phyloP scores from a whole-genome alignment of 2,113 vertebrate species.

The Catharus bicknelli region DNA sequence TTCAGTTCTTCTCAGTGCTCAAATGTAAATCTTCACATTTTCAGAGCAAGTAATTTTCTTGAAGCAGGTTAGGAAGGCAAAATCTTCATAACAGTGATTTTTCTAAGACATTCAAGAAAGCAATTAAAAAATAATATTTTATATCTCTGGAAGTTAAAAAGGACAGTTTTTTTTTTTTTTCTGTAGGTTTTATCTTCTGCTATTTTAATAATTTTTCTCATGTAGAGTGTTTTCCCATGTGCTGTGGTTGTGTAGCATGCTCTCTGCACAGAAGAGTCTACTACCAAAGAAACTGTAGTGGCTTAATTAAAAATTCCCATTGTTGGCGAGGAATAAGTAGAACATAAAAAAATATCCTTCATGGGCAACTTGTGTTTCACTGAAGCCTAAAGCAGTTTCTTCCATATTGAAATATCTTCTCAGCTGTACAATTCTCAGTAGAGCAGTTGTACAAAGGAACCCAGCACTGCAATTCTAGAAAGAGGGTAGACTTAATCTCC shows the following conservation, averaged over 20 bases:
- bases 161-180: neutral
- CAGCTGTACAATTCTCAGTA: neutral
- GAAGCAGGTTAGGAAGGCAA: neutral
- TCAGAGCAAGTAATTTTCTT: neutral
- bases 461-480: neutral
- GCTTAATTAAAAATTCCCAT: neutral
- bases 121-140: neutral
- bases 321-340: neutral
- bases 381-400: neutral
- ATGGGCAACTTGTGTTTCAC: neutral
- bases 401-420: neutral
- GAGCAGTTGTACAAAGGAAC: neutral
- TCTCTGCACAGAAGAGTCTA: neutral
- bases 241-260: neutral
- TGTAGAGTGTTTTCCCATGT: neutral
- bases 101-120: neutral
- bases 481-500: neutral
- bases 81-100: neutral
- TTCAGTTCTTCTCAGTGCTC: neutral
- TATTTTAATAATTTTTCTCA: neutral
- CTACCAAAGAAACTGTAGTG: neutral
- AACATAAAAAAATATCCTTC: neutral
- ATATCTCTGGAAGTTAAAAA: neutral
- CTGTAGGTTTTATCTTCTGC: neutral
- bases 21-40: neutral